Percentiles rank a stretch among this genome's conserved stretches.
Conservation (phyloP, 92 coral and sea anemone species). For the Palythoa heliodiscus region DNA sequence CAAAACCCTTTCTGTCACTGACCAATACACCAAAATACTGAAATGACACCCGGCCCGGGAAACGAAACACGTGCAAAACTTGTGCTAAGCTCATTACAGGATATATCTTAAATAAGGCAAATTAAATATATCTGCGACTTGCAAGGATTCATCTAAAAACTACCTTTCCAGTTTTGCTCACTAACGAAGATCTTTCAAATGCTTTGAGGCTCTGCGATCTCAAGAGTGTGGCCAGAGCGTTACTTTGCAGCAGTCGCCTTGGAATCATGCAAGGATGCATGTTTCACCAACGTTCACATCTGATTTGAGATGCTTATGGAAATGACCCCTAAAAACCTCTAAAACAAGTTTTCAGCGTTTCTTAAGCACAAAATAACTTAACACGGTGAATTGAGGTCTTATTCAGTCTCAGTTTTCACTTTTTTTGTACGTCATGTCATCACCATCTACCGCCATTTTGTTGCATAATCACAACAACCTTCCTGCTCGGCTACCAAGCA, state of each 20-base stretch:
- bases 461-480: background rate
- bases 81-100: background rate
- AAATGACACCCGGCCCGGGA: background rate
- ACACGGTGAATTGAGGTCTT: background rate
- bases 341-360: background rate
- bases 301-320: slow-evolving; percentile 6
- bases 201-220: background rate
- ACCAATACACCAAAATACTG: background rate
- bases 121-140: background rate
- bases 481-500: slow-evolving; percentile 18
- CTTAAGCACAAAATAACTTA: background rate
- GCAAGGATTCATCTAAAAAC: background rate
- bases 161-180: background rate
- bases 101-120: background rate
- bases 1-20: too few relatives aligned
- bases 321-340: background rate
- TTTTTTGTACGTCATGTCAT: too few relatives aligned
- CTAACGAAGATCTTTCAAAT: background rate
- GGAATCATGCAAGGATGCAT: slow-evolving; percentile 30
- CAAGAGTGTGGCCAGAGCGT: background rate
- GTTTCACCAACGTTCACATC: background rate
- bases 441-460: slow-evolving; percentile 47
- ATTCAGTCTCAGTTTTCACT: background rate
- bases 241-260: background rate
- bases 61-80: slow-evolving; percentile 6